Conservation (phyloP, 2,797 vertebrate genomes). For the Neosalanx taihuensis region DNA sequence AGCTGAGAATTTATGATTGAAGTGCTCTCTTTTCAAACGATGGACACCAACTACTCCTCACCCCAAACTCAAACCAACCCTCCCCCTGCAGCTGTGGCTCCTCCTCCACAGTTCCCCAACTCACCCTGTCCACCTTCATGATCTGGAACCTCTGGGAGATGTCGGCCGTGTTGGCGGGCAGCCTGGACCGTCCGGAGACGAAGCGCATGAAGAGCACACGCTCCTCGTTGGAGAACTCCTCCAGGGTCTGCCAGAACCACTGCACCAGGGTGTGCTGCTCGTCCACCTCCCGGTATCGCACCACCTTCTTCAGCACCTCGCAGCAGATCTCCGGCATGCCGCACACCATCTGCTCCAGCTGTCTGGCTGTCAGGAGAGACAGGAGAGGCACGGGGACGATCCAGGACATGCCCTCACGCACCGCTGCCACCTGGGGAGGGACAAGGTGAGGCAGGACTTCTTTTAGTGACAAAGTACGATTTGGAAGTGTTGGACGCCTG, state of each 20-base stretch:
- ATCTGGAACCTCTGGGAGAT: slow-evolving; percentile 83
- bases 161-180: slow-evolving; percentile 81
- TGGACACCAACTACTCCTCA: neutral
- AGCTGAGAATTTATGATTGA: neutral
- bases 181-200: slow-evolving; percentile 78
- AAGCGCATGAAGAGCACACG: slow-evolving; percentile 82
- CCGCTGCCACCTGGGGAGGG: slow-evolving; percentile 69
- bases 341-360: slow-evolving; percentile 83
- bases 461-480: neutral
- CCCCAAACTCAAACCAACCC: neutral
- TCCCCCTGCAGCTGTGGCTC: no score
- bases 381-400: slow-evolving; percentile 80
- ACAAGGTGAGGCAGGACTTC: neutral
- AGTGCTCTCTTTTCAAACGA: neutral
- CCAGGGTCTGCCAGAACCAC: slow-evolving; percentile 84
- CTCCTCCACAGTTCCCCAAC: slow-evolving; percentile 23
- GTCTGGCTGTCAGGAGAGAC: slow-evolving; percentile 77
- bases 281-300: slow-evolving; percentile 80
- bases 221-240: slow-evolving; percentile 83
- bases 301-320: slow-evolving; percentile 81
- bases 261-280: slow-evolving; percentile 78
- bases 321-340: slow-evolving; percentile 83
- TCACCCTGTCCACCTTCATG: slow-evolving; percentile 83
- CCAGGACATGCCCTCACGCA: slow-evolving; percentile 83
- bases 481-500: neutral